Percentiles rank a stretch among this genome's conserved stretches.
phyloP scores from a whole-genome alignment of 2,888 invertebrate species.

The Ceramica pisi region DNA sequence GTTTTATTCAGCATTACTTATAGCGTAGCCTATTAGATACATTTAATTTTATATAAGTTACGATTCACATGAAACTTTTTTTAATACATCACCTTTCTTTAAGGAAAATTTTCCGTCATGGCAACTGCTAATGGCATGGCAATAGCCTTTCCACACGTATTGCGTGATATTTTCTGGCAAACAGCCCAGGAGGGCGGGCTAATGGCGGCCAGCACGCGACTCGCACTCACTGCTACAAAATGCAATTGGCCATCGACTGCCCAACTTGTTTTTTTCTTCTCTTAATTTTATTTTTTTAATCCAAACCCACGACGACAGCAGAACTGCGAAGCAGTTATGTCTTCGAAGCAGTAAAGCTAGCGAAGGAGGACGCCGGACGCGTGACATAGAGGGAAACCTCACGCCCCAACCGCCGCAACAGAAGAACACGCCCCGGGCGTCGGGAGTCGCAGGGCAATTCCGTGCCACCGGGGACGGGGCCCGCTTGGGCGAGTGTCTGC shows the following conservation, averaged over 20 bases:
- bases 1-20: too few relatives aligned
- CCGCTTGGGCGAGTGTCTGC: too few relatives aligned
- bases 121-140: slow-evolving; percentile 23
- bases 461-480: too few relatives aligned
- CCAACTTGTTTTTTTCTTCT: slow-evolving; percentile 72
- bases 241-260: slow-evolving; percentile 86
- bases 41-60: not conserved
- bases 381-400: too few relatives aligned
- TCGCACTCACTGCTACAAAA: slow-evolving; percentile 81
- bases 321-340: too few relatives aligned
- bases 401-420: too few relatives aligned
- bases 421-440: too few relatives aligned
- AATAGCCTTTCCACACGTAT: slow-evolving; percentile 71
- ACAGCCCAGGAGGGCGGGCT: slow-evolving; percentile 85
- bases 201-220: slow-evolving; percentile 85
- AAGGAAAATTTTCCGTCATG: not conserved
- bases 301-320: slow-evolving; percentile 14
- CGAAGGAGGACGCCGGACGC: too few relatives aligned
- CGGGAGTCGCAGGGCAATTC: too few relatives aligned
- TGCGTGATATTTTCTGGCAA: slow-evolving; percentile 76
- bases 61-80: not conserved
- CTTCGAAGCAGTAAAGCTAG: too few relatives aligned
- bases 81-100: not conserved
- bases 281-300: slow-evolving; percentile 69
- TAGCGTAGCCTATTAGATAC: too few relatives aligned